A percentile compares a stretch with the other conserved stretches of the same genome.
Evolutionary conservation across 2,797 vertebrate species (phyloP).

Genomic region (Spizella passerina): DNA sequence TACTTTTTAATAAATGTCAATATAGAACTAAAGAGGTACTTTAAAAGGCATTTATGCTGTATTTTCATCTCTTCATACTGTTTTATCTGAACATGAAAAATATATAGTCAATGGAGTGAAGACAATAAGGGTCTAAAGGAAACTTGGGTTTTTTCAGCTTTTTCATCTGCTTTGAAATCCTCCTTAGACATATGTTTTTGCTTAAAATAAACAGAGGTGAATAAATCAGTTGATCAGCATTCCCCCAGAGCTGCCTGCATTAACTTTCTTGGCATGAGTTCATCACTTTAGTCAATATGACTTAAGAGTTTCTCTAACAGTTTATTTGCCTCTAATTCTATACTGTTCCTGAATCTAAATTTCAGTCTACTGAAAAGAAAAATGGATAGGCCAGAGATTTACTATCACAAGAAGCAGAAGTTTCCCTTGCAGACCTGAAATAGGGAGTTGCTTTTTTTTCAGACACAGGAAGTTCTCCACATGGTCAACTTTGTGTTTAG

Average conservation of each 20-base stretch:
- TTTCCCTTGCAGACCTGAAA: neutral
- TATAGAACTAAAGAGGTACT: neutral
- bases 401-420: slow-evolving; percentile 11
- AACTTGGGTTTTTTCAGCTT: neutral
- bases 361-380: slow-evolving; percentile 28
- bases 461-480: neutral
- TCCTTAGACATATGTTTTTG: slow-evolving; percentile 68
- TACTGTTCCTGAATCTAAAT: slow-evolving; percentile 62
- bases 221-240: slow-evolving; percentile 64
- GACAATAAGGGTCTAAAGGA: neutral
- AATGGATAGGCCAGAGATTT: slow-evolving; percentile 27
- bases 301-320: slow-evolving; percentile 72
- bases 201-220: slow-evolving; percentile 70
- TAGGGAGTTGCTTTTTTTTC: neutral
- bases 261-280: slow-evolving; percentile 74
- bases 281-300: slow-evolving; percentile 73
- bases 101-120: neutral
- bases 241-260: slow-evolving; percentile 50
- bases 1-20: neutral
- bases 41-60: neutral
- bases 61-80: neutral
- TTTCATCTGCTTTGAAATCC: slow-evolving; percentile 35
- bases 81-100: neutral
- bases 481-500: neutral
- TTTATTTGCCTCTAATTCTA: slow-evolving; percentile 71